Percentiles rank a stretch among this genome's conserved stretches.
Evolutionary conservation across 2,888 invertebrate species (phyloP).

Genomic region (Leistus spinibarbis): DNA sequence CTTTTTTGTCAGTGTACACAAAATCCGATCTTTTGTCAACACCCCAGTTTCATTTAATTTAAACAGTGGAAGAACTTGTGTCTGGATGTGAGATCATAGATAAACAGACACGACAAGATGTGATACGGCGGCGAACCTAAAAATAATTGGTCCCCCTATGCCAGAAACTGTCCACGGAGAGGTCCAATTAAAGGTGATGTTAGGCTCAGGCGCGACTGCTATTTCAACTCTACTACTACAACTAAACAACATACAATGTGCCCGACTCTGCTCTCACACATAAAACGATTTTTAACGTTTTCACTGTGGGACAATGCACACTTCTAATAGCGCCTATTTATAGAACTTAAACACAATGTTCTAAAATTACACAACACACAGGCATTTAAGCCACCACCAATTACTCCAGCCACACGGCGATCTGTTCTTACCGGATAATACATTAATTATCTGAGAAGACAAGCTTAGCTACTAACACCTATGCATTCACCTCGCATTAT

Average conservation of each 20-base stretch:
- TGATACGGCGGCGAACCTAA: constrained; percentile 10
- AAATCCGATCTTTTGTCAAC: not conserved
- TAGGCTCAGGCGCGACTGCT: constrained; percentile 1
- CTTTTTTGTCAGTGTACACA: not conserved
- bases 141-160: constrained; percentile 23
- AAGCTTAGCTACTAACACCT: too few species aligned
- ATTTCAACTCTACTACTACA: not conserved
- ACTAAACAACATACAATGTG: not conserved
- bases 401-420: too few species aligned
- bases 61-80: not conserved
- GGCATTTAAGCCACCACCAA: too few species aligned
- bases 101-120: not conserved
- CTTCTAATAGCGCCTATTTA: too few species aligned
- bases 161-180: constrained; percentile 3
- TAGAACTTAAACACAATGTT: too few species aligned
- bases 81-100: not conserved
- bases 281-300: too few species aligned
- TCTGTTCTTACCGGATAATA: too few species aligned
- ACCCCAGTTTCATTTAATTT: not conserved
- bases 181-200: constrained; percentile 21
- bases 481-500: too few species aligned
- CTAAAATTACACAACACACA: too few species aligned
- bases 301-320: too few species aligned
- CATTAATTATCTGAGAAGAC: too few species aligned
- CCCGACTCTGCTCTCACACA: too few species aligned